These are phyloP conservation scores for Emydocephalus ijimae DNA, from an alignment of 2,113 vertebrate genomes.

Conservation along the genomic window DNA sequence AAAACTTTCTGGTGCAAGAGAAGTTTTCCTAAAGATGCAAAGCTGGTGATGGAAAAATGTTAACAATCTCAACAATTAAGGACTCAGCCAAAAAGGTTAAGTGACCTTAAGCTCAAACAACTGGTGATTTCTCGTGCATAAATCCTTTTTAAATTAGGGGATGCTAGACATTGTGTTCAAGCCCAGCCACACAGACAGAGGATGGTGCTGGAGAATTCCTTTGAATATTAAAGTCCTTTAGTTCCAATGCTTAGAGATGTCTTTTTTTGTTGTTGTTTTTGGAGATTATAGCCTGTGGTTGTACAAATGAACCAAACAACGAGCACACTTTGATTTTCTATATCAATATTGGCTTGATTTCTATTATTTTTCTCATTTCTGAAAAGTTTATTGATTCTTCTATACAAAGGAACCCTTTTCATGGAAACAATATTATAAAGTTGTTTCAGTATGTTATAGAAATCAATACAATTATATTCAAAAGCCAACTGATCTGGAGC, in stretches of 20 bases:
- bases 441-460: constrained; percentile 10
- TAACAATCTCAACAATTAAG: constrained; percentile 22
- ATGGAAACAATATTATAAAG: constrained; percentile 16
- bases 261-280: constrained; percentile 28
- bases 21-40: constrained; percentile 52
- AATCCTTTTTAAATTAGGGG: constrained; percentile 39
- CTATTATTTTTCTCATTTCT: constrained; percentile 25
- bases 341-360: constrained; percentile 6
- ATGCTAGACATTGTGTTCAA: not conserved
- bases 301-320: constrained; percentile 41
- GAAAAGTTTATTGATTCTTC: constrained; percentile 13
- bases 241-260: not conserved
- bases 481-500: not conserved
- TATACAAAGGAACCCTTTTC: constrained; percentile 9
- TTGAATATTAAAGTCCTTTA: not conserved
- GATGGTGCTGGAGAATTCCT: not conserved
- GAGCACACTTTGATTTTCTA: constrained; percentile 58
- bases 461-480: constrained; percentile 14
- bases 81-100: constrained; percentile 59
- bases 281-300: constrained; percentile 36
- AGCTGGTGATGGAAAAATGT: constrained; percentile 48
- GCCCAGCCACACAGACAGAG: not conserved
- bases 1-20: constrained; percentile 68
- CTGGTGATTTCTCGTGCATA: constrained; percentile 18
- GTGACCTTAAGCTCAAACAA: constrained; percentile 67